These are phyloP conservation scores for Netelia virgata DNA, from an alignment of 2,888 invertebrate species.

Conservation along the genomic window DNA sequence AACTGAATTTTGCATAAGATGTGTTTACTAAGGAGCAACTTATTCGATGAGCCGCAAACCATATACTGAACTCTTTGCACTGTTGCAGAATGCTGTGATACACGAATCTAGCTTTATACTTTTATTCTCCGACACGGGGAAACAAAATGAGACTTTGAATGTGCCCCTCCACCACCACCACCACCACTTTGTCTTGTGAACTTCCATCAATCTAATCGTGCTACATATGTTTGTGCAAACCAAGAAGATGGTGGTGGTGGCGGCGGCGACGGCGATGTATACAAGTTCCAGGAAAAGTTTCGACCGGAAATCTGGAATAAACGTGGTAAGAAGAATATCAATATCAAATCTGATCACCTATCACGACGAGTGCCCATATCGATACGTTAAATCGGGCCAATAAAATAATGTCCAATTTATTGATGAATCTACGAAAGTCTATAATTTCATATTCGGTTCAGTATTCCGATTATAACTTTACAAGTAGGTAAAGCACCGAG, in stretches of 20 bases:
- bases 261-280: conserved; percentile 9
- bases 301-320: conserved; percentile 51
- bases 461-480: too few relatives aligned
- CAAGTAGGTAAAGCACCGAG: too few relatives aligned
- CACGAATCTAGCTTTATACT: conserved; percentile 54
- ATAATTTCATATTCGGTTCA: too few relatives aligned
- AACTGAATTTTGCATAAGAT: conserved; percentile 2
- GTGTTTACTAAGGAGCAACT: conserved; percentile 2
- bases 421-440: too few relatives aligned
- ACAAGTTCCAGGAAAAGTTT: conserved; percentile 45
- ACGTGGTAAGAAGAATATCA: too few relatives aligned
- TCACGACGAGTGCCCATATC: too few relatives aligned
- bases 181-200: conserved; percentile 59
- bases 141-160: neutral
- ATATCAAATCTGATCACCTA: too few relatives aligned
- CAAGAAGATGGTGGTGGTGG: conserved; percentile 13
- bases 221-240: conserved; percentile 36
- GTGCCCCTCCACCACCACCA: too few relatives aligned
- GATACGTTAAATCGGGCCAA: too few relatives aligned
- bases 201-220: conserved; percentile 68
- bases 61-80: conserved; percentile 61
- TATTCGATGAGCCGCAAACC: conserved; percentile 33
- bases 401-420: too few relatives aligned
- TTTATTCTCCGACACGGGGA: conserved; percentile 40
- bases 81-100: conserved; percentile 62